Conservation (phyloP, 2,113 vertebrate species). For the Campylomormyrus tamandua region DNA sequence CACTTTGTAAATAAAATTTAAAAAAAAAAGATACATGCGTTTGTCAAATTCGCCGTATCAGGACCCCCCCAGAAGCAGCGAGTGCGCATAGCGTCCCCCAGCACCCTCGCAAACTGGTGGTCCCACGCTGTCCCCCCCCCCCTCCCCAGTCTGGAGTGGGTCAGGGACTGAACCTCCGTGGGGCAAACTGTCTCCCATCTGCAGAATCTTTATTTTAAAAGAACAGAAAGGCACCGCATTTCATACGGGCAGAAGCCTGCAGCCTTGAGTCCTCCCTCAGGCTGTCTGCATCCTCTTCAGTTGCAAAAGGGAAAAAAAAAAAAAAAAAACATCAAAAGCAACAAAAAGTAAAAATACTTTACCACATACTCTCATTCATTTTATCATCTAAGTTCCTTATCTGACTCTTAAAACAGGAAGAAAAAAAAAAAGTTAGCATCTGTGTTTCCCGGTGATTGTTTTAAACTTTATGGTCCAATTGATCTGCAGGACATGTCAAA, state of each 20-base stretch:
- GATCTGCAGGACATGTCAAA: constrained; percentile 66
- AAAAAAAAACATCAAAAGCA: constrained; percentile 52
- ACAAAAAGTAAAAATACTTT: constrained; percentile 67
- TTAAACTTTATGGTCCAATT: constrained; percentile 35
- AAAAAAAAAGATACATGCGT: constrained; percentile 45
- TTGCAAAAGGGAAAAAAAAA: constrained; percentile 18
- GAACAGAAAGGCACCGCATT: constrained; percentile 43
- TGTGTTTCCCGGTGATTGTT: constrained; percentile 34
- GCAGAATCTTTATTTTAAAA: constrained; percentile 10
- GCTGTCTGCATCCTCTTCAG: constrained; percentile 9
- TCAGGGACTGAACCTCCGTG: neutral
- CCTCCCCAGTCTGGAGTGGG: neutral
- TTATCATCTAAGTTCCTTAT: constrained; percentile 60
- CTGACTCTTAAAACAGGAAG: constrained; percentile 66
- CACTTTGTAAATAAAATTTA: constrained; percentile 33
- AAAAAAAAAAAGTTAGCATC: constrained; percentile 49
- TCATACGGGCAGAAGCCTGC: constrained; percentile 20
- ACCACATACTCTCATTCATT: constrained; percentile 58
- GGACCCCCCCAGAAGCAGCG: constrained; percentile 65
- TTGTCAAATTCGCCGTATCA: constrained; percentile 56
- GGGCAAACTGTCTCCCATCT: constrained; percentile 27
- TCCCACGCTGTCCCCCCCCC: constrained; percentile 17
- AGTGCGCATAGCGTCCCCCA: constrained; percentile 20
- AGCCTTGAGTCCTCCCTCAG: constrained; percentile 26
- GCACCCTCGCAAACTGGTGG: constrained; percentile 27